Evolutionary conservation across 1,140 invertebrate genomes (phyloP).

Genomic region (Psilanteris sp.): DNA sequence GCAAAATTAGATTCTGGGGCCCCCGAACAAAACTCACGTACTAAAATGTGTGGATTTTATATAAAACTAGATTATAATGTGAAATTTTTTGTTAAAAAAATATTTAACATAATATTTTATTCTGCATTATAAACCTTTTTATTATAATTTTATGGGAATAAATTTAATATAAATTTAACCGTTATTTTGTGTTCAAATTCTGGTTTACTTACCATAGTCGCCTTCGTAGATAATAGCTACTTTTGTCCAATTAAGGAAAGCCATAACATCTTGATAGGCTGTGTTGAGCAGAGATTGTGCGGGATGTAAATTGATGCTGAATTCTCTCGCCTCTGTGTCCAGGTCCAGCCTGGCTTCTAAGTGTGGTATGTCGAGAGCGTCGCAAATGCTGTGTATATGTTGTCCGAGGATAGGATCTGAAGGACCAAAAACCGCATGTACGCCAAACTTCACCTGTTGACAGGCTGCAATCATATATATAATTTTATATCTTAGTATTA

Average conservation of each 20-base stretch:
- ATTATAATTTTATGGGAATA: no score
- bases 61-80: no score
- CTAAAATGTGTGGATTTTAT: no score
- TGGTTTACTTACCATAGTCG: slow-evolving; percentile 84
- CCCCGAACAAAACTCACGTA: no score
- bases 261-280: slow-evolving; percentile 85
- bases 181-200: no score
- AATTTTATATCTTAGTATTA: no score
- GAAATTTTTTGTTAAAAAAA: no score
- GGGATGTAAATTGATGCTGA: slow-evolving; percentile 87
- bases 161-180: no score
- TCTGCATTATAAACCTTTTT: no score
- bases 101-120: no score
- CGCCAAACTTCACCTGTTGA: slow-evolving; percentile 83
- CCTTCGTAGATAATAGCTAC: slow-evolving; percentile 88
- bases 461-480: slow-evolving; percentile 81
- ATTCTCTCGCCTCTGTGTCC: slow-evolving; percentile 80
- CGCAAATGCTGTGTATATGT: slow-evolving; percentile 86
- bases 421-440: slow-evolving; percentile 85
- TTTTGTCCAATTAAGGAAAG: slow-evolving; percentile 86
- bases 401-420: slow-evolving; percentile 82
- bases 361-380: slow-evolving; percentile 86
- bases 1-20: no score
- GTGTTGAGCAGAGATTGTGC: slow-evolving; percentile 83
- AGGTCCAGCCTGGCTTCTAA: slow-evolving; percentile 84